Conservation (phyloP, 2,113 vertebrate genomes). For the Dascyllus trimaculatus region DNA sequence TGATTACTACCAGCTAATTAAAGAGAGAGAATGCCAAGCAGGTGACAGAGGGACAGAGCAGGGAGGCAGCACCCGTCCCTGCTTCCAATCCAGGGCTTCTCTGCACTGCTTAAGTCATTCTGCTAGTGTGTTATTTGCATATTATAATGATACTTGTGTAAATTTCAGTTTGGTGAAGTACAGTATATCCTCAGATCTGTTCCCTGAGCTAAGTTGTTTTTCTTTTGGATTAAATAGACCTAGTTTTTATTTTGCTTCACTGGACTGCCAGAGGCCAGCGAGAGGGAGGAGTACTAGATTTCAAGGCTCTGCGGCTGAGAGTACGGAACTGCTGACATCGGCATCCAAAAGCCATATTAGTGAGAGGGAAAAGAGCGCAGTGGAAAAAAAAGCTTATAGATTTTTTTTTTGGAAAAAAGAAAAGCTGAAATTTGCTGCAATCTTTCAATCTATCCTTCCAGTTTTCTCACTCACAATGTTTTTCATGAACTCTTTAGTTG, state of each 20-base stretch:
- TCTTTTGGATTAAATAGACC: constrained; percentile 65
- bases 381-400: constrained; percentile 51
- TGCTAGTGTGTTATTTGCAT: constrained; percentile 5
- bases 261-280: constrained; percentile 50
- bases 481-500: constrained; percentile 41
- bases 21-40: constrained; percentile 78
- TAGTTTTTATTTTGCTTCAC: constrained; percentile 58
- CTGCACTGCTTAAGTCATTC: constrained; percentile 23
- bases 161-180: constrained; percentile 25
- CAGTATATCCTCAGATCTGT: constrained; percentile 33
- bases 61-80: constrained; percentile 36
- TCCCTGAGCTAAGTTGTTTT: constrained; percentile 46
- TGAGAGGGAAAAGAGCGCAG: constrained; percentile 41
- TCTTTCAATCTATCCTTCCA: constrained; percentile 26
- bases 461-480: constrained; percentile 18
- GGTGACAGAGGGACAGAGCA: constrained; percentile 66
- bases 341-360: constrained; percentile 74
- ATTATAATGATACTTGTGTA: constrained; percentile 1
- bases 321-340: constrained; percentile 77
- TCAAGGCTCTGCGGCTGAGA: constrained; percentile 46
- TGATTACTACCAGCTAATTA: constrained; percentile 82
- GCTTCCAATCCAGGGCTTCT: constrained; percentile 27
- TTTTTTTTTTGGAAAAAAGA: constrained; percentile 70
- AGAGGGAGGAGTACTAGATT: constrained; percentile 53
- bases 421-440: constrained; percentile 59